Conservation (phyloP, 2,797 vertebrate species). For the Notamacropus eugenii region DNA sequence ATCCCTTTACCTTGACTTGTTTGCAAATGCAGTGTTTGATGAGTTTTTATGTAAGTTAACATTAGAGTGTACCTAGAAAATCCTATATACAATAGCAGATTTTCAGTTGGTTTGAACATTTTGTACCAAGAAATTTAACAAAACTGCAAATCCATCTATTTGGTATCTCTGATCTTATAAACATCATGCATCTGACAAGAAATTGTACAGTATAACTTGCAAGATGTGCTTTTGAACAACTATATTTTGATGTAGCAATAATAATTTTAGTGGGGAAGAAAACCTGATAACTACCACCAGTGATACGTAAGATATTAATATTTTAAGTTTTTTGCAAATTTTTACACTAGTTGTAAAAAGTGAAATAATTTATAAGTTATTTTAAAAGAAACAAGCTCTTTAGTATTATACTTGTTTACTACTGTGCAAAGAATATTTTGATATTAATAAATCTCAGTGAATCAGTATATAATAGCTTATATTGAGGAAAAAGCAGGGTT, state of each 20-base stretch:
- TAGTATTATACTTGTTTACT: background rate
- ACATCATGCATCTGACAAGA: constrained; percentile 23
- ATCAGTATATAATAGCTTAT: background rate
- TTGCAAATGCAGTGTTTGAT: constrained; percentile 5
- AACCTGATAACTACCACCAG: constrained; percentile 1
- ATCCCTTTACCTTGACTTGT: background rate
- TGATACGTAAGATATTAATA: constrained; percentile 20
- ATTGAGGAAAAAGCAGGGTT: constrained; percentile 4
- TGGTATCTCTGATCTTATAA: background rate
- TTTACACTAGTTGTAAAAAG: constrained; percentile 3
- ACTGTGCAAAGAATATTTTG: constrained; percentile 18
- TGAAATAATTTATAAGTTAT: constrained; percentile 22
- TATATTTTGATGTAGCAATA: constrained; percentile 30
- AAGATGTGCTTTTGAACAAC: constrained; percentile 30
- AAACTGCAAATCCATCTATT: background rate
- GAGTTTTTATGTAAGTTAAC: background rate
- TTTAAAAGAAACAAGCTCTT: constrained; percentile 25
- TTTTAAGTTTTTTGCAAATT: constrained; percentile 35
- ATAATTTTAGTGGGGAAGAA: constrained; percentile 40
- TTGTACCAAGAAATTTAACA: background rate
- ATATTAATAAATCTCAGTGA: background rate
- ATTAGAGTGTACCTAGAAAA: background rate
- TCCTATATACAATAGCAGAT: background rate
- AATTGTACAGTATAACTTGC: constrained; percentile 22
- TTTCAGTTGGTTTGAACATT: background rate